Percentiles rank a stretch among this genome's conserved stretches.
phyloP scores from a whole-genome alignment of 2,888 invertebrate species.

The Cremastinae sp. region DNA sequence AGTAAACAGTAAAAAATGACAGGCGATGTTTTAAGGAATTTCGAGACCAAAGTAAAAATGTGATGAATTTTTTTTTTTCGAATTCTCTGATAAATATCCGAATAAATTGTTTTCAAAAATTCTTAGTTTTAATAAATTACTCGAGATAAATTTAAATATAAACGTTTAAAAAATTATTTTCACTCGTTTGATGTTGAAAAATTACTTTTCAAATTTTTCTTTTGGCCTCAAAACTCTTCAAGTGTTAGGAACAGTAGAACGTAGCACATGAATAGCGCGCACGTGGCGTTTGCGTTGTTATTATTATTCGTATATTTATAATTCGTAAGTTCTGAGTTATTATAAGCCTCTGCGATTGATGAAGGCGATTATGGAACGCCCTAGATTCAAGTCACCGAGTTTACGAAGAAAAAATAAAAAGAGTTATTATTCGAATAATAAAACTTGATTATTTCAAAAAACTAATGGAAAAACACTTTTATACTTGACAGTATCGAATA shows the following conservation, averaged over 20 bases:
- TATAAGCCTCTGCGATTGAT: constrained; percentile 34
- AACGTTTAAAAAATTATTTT: too few relatives aligned
- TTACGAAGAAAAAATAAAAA: neutral
- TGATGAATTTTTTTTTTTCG: too few relatives aligned
- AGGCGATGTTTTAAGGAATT: constrained; percentile 64
- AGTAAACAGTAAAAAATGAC: constrained; percentile 30
- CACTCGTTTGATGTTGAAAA: too few relatives aligned
- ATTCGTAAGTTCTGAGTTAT: constrained; percentile 45
- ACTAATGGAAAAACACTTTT: too few relatives aligned
- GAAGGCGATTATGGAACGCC: constrained; percentile 9
- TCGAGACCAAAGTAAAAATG: too few relatives aligned
- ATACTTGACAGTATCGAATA: too few relatives aligned
- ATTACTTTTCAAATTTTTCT: too few relatives aligned
- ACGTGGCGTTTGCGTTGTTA: constrained; percentile 59
- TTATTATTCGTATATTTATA: constrained; percentile 40
- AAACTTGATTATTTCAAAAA: neutral
- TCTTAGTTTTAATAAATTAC: too few relatives aligned
- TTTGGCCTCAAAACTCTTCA: constrained; percentile 47
- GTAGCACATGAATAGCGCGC: constrained; percentile 63
- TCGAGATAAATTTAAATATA: too few relatives aligned
- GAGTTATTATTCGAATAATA: neutral
- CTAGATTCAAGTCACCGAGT: neutral
- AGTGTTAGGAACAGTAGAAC: constrained; percentile 65
- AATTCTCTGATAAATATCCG: too few relatives aligned
- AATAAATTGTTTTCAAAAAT: too few relatives aligned